These are phyloP conservation scores for Seira sanloemensis DNA, from an alignment of 2,888 invertebrate genomes.

Conservation along the genomic window DNA sequence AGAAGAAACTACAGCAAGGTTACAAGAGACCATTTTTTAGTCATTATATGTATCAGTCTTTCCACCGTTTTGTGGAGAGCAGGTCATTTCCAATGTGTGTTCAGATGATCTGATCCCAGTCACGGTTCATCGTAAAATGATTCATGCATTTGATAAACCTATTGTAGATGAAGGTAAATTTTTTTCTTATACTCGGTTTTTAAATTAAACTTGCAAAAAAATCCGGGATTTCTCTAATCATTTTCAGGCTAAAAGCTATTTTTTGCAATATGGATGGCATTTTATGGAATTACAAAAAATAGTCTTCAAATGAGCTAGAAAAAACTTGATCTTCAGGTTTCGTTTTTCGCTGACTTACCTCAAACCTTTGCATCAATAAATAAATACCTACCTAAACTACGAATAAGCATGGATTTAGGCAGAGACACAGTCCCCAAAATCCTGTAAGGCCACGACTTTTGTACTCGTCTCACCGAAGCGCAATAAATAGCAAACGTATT, in stretches of 20 bases:
- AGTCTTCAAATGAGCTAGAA: constrained; percentile 2
- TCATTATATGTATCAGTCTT: neutral
- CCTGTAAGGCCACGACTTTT: neutral
- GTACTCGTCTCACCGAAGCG: neutral
- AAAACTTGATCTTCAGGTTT: constrained; percentile 40
- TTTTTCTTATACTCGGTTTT: neutral
- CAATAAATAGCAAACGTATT: neutral
- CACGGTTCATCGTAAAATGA: neutral
- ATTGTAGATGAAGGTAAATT: too few relatives aligned
- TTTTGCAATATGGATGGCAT: constrained; percentile 2
- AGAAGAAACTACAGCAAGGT: neutral
- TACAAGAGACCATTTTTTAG: neutral
- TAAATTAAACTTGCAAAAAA: neutral
- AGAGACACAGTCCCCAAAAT: constrained; percentile 5
- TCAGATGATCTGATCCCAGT: neutral
- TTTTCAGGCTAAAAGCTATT: neutral
- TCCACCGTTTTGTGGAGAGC: neutral
- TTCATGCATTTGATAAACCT: too few relatives aligned
- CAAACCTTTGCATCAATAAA: too few relatives aligned
- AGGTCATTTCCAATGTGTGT: neutral
- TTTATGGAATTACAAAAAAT: neutral
- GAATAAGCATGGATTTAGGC: neutral
- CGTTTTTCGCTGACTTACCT: too few relatives aligned
- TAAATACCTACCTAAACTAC: neutral
- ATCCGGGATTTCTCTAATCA: constrained; percentile 10